Evolutionary conservation across 2,888 invertebrate species (phyloP), one percentile per base, ranked within the genome.

Genomic region (Drosophila flavopinicola): DNA sequence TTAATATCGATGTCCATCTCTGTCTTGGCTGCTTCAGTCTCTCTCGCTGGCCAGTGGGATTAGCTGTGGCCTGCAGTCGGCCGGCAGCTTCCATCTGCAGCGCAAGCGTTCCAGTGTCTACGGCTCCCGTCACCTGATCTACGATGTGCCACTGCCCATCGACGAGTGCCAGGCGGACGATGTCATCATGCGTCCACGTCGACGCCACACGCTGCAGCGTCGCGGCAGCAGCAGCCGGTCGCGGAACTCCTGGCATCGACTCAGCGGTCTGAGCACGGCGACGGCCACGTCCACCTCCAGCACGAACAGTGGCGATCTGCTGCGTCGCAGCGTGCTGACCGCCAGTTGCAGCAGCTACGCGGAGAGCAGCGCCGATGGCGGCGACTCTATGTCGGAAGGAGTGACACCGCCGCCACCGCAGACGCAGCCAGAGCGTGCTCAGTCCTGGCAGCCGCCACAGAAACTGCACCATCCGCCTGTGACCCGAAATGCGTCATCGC

Each of bases 121-220:
- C 33, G 92, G 93, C 1, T 93, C 93, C 1, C 91, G 93, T 23
- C 93, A 93, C 84, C 91, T 94, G 76, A 93, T 93, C 24, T 93
- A 93, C 78, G 94, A 94, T 80, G 91, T 93, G 32, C 93, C 93
- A n/a, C 88, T 93, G 60, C 93, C 92, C 65, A 93, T 91, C 15
- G 94, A 94, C 75, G 93, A 93, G 83, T 93, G 93, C 75, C 92
- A 92, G 56, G 92, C 90, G n/a, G 92, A 92, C 29, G 91, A 92
- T 66, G 90, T 92, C 13, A 90, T 90, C n/a, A 80, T 91, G 75
- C 80, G 90, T 10, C 86, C 89, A 2, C 88, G 86, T 29, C 88
- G 71, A n/a, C 84, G 80, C 1, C 51, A 65, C 5, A 27, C 67
- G 0, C 39, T 72, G 6, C 76, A 75, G 11, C 67, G 71, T 0